Evolutionary conservation across 2,797 vertebrate species (phyloP).

Genomic region (Lagocephalus sceleratus): DNA sequence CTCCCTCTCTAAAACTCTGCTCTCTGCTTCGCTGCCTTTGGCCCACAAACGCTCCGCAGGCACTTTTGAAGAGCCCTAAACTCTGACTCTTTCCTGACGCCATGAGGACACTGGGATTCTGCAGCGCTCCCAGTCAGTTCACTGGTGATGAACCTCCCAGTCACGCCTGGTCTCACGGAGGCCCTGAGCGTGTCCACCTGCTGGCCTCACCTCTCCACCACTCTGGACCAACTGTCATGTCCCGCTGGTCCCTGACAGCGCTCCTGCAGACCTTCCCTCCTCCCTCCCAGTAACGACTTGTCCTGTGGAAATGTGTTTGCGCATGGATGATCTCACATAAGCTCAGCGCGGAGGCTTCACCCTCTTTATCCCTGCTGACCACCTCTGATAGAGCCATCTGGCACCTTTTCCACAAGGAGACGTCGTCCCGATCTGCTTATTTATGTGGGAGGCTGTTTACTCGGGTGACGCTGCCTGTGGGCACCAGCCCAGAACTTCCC

Average conservation of each 20-base stretch:
- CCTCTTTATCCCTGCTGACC: constrained; percentile 56
- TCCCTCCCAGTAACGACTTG: constrained; percentile 28
- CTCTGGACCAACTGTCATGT: too few relatives aligned
- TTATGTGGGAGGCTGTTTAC: constrained; percentile 16
- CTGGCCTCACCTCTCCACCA: too few relatives aligned
- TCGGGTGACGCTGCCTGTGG: constrained; percentile 15
- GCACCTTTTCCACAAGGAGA: constrained; percentile 38
- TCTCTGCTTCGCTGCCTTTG: too few relatives aligned
- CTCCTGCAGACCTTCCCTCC: background rate
- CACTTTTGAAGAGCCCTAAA: too few relatives aligned
- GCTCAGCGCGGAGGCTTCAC: constrained; percentile 45
- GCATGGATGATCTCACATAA: constrained; percentile 61
- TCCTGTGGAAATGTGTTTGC: constrained; percentile 37
- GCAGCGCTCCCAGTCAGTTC: too few relatives aligned
- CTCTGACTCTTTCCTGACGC: too few relatives aligned
- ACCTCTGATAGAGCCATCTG: constrained; percentile 67
- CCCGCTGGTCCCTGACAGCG: too few relatives aligned
- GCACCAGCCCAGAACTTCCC: constrained; percentile 19
- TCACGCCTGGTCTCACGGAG: too few relatives aligned
- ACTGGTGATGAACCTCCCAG: too few relatives aligned
- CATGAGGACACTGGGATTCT: too few relatives aligned
- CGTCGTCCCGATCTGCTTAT: constrained; percentile 24
- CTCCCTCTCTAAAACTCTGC: too few relatives aligned
- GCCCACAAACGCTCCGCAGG: constrained; percentile 3
- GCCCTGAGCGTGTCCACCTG: too few relatives aligned